Evolutionary conservation across 1,140 invertebrate genomes (phyloP).

Genomic region (Magallana angulata): DNA sequence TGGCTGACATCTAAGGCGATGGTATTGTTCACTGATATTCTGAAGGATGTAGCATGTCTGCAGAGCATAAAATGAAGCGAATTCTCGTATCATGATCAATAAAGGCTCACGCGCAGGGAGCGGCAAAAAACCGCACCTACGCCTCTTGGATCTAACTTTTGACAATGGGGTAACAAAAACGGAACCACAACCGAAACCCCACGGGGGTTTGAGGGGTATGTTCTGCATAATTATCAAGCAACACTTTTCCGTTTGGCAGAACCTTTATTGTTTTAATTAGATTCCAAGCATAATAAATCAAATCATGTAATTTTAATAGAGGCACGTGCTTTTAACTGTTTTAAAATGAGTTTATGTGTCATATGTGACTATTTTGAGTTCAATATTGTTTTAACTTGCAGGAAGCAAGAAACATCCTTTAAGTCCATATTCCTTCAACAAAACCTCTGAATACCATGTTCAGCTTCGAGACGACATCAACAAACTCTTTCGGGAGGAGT

Average conservation of each 20-base stretch:
- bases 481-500: slow-evolving; percentile 54
- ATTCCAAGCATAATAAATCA: too few relatives aligned
- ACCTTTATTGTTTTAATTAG: too few relatives aligned
- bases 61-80: slow-evolving; percentile 3
- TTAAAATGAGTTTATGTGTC: too few relatives aligned
- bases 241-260: too few relatives aligned
- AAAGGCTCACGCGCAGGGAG: background rate
- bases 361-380: too few relatives aligned
- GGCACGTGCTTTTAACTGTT: too few relatives aligned
- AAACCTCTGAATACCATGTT: slow-evolving; percentile 52
- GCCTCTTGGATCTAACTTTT: slow-evolving; percentile 9
- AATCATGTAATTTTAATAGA: too few relatives aligned
- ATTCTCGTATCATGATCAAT: slow-evolving; percentile 1
- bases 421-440: slow-evolving; percentile 57
- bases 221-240: background rate
- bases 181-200: background rate
- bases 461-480: slow-evolving; percentile 56
- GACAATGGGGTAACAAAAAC: slow-evolving; percentile 10
- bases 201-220: slow-evolving; percentile 7
- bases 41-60: background rate
- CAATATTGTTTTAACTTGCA: slow-evolving; percentile 13
- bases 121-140: slow-evolving; percentile 13
- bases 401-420: slow-evolving; percentile 61
- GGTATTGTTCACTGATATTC: background rate
- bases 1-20: background rate